Evolutionary conservation across 2,888 invertebrate genomes (phyloP).

Genomic region (Osmoderma eremita): DNA sequence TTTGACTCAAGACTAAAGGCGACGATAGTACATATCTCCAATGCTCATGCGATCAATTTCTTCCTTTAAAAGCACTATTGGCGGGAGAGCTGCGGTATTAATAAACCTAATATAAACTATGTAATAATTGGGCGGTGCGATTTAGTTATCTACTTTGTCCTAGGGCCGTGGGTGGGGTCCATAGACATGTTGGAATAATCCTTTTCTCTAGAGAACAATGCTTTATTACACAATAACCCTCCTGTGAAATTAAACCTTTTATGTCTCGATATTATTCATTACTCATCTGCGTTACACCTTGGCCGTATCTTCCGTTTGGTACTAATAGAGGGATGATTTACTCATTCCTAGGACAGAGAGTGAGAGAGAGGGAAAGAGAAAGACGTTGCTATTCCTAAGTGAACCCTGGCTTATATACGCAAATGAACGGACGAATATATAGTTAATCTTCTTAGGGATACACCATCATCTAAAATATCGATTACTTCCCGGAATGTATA

Average conservation of each 20-base stretch:
- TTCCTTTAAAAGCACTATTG: not conserved
- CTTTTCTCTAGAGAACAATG: slow-evolving; percentile 64
- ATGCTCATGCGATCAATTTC: not conserved
- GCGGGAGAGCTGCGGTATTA: slow-evolving; percentile 29
- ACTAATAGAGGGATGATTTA: slow-evolving; percentile 48
- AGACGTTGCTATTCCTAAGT: slow-evolving; percentile 21
- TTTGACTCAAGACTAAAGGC: no score
- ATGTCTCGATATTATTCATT: slow-evolving; percentile 63
- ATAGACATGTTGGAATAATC: slow-evolving; percentile 59
- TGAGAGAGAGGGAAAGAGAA: slow-evolving; percentile 32
- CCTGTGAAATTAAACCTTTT: slow-evolving; percentile 63
- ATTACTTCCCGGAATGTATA: no score
- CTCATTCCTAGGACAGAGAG: slow-evolving; percentile 35
- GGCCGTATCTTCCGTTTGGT: slow-evolving; percentile 44
- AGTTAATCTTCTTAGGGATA: no score
- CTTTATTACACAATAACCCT: slow-evolving; percentile 64
- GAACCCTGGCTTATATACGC: slow-evolving; percentile 9
- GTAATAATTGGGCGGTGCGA: slow-evolving; percentile 48
- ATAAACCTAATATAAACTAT: slow-evolving; percentile 44
- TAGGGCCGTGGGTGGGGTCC: slow-evolving; percentile 49
- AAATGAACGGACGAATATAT: not conserved
- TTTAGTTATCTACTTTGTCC: slow-evolving; percentile 52
- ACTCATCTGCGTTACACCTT: slow-evolving; percentile 59
- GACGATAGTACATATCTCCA: not conserved
- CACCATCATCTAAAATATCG: no score